Evolutionary conservation across 2,888 invertebrate genomes (phyloP).

Genomic region (Orgyia antiqua): DNA sequence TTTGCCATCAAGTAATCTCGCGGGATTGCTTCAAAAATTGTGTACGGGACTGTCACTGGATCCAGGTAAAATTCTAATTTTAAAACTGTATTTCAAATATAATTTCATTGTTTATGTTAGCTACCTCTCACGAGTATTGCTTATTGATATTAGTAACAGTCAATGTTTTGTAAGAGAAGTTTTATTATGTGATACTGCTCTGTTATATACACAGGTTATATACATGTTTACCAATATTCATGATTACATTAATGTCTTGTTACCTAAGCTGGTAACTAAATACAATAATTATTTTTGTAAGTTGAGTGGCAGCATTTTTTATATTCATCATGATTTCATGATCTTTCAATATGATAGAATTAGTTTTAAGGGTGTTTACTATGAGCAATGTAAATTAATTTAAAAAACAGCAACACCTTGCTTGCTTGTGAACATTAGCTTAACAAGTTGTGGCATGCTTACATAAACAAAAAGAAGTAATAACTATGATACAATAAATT

Average conservation of each 20-base stretch:
- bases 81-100: constrained; percentile 16
- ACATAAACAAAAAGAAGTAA: no score
- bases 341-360: no score
- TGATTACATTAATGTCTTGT: constrained; percentile 38
- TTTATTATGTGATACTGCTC: background rate
- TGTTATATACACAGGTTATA: background rate
- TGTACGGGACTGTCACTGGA: constrained; percentile 59
- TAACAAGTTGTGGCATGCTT: no score
- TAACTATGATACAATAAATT: no score
- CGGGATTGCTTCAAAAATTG: constrained; percentile 58
- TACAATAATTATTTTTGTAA: constrained; percentile 2
- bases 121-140: no score
- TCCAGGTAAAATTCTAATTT: constrained; percentile 58
- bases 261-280: constrained; percentile 19
- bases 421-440: no score
- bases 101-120: constrained; percentile 11
- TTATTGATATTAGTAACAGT: no score
- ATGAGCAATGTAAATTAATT: no score
- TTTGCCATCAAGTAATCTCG: constrained; percentile 40
- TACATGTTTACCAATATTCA: constrained; percentile 44
- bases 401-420: no score
- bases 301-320: no score
- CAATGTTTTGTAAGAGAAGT: background rate
- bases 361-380: no score
- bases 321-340: no score